These are phyloP conservation scores for Procavia capensis DNA, from an alignment of 2,113 vertebrate genomes.

Conservation along the genomic window DNA sequence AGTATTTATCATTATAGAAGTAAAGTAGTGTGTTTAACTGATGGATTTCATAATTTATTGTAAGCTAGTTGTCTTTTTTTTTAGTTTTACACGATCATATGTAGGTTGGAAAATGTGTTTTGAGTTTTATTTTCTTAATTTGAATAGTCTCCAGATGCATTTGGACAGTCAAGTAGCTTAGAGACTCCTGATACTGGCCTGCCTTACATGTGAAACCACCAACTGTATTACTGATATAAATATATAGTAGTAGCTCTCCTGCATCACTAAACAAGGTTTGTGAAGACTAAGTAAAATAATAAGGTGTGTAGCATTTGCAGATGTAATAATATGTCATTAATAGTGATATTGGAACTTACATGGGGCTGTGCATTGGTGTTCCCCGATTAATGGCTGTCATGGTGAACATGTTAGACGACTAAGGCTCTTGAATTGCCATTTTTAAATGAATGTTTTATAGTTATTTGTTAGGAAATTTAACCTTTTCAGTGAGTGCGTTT, in stretches of 20 bases:
- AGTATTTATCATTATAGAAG: not conserved
- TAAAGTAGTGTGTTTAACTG: not conserved
- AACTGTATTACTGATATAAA: not conserved
- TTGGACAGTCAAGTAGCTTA: not conserved
- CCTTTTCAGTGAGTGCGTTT: not conserved
- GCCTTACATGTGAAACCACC: not conserved
- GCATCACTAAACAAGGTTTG: not conserved
- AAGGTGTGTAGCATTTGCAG: not conserved
- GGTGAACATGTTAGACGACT: not conserved
- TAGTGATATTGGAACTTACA: not conserved
- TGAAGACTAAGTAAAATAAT: slow-evolving; percentile 27
- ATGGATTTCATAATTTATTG: not conserved
- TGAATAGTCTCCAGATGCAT: slow-evolving; percentile 5
- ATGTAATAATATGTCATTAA: not conserved
- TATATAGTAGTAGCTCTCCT: not conserved
- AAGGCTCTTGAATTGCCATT: not conserved
- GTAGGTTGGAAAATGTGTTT: slow-evolving; percentile 44
- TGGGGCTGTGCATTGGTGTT: not conserved
- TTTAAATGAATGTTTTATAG: not conserved
- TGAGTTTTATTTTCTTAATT: slow-evolving; percentile 5
- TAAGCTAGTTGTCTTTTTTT: not conserved
- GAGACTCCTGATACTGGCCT: not conserved
- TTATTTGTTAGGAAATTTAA: slow-evolving; percentile 10
- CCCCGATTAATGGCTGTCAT: not conserved
- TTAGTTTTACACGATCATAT: not conserved